Conservation (phyloP, 2,888 invertebrate genomes). For the Scotopteryx bipunctaria region DNA sequence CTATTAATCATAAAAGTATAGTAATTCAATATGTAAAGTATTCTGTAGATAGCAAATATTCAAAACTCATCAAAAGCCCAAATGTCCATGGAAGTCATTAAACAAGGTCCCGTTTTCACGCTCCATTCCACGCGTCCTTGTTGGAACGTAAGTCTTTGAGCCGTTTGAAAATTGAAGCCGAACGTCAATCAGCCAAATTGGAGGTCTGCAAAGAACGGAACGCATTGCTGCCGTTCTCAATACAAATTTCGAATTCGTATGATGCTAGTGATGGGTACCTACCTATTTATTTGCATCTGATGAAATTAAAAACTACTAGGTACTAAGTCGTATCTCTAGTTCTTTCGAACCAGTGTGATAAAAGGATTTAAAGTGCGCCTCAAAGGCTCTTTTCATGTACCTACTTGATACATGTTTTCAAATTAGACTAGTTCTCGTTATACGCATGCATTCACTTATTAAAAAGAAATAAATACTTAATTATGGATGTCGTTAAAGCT, state of each 20-base stretch:
- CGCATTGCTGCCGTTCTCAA: slow-evolving; percentile 52
- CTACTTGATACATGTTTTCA: too few relatives aligned
- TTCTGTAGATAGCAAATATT: background rate
- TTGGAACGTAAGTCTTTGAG: slow-evolving; percentile 70
- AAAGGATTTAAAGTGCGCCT: too few relatives aligned
- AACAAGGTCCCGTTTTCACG: slow-evolving; percentile 17
- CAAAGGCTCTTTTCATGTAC: too few relatives aligned
- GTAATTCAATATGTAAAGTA: background rate
- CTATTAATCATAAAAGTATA: too few relatives aligned
- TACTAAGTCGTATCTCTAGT: too few relatives aligned
- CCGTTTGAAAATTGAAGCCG: slow-evolving; percentile 72
- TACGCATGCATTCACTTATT: too few relatives aligned
- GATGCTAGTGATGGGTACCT: slow-evolving; percentile 47
- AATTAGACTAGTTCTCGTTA: too few relatives aligned
- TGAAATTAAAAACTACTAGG: too few relatives aligned
- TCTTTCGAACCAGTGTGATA: too few relatives aligned
- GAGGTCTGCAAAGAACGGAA: slow-evolving; percentile 69
- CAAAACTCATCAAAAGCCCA: slow-evolving; percentile 16
- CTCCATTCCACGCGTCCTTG: slow-evolving; percentile 42
- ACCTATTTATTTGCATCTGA: too few relatives aligned
- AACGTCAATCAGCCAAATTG: slow-evolving; percentile 80
- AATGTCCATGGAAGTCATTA: slow-evolving; percentile 16
- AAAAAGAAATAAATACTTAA: too few relatives aligned
- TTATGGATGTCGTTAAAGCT: too few relatives aligned
- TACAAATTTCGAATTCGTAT: slow-evolving; percentile 64